phyloP scores from a whole-genome alignment of 2,888 invertebrate species.

The Cheilosia impressa region DNA sequence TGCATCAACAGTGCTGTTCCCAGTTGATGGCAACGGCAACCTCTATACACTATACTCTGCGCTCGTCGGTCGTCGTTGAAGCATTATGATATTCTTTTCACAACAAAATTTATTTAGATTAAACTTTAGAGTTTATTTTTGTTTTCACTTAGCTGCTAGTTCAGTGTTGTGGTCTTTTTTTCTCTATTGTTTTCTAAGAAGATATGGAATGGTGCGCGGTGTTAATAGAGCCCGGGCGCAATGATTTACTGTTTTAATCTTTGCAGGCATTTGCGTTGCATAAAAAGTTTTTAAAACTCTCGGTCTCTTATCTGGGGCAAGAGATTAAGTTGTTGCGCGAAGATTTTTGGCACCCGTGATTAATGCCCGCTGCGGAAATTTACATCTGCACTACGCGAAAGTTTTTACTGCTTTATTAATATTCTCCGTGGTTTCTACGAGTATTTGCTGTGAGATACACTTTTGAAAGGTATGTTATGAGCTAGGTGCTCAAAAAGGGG shows the following conservation, averaged over 20 bases:
- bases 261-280: conserved; percentile 64
- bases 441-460: conserved; percentile 52
- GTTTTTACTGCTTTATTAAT: conserved; percentile 58
- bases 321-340: conserved; percentile 73
- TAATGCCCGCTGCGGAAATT: conserved; percentile 63
- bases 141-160: conserved; percentile 18
- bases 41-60: not conserved
- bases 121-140: conserved; percentile 68
- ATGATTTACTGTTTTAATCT: conserved; percentile 75
- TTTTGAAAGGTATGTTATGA: conserved; percentile 37
- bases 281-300: conserved; percentile 68
- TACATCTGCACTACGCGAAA: conserved; percentile 58
- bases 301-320: conserved; percentile 71
- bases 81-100: conserved; percentile 60
- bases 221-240: conserved; percentile 68
- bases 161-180: conserved; percentile 5
- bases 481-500: not conserved
- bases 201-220: conserved; percentile 51
- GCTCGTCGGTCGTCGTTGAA: conserved; percentile 29
- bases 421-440: not conserved
- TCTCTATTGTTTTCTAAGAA: conserved; percentile 29
- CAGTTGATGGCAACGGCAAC: not conserved
- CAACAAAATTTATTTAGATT: conserved; percentile 74
- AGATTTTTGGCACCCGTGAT: conserved; percentile 73
- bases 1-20: conserved; percentile 6